Percentiles rank a stretch among this genome's conserved stretches.
These are phyloP conservation scores for Eupristina koningsbergeri DNA, from an alignment of 1,140 invertebrate species.

Conservation along the genomic window DNA sequence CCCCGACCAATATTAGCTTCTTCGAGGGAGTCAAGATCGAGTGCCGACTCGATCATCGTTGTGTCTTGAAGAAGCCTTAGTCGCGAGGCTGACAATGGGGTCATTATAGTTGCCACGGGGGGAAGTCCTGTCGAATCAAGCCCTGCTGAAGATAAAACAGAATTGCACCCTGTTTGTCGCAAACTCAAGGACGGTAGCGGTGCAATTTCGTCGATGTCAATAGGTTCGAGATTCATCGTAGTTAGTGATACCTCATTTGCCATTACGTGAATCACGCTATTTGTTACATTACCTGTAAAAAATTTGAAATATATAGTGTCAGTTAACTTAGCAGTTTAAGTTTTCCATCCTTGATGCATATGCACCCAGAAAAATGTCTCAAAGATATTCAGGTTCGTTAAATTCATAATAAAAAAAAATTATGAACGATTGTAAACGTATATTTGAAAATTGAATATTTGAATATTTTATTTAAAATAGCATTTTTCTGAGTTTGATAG, in stretches of 20 bases:
- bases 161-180: constrained; percentile 45
- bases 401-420: too few relatives aligned
- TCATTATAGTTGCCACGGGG: constrained; percentile 59
- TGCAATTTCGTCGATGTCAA: constrained; percentile 70
- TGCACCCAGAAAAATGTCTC: constrained; percentile 17
- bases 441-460: too few relatives aligned
- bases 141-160: not conserved
- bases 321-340: too few relatives aligned
- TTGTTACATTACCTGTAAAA: constrained; percentile 77
- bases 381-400: not conserved
- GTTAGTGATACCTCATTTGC: constrained; percentile 78
- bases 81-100: constrained; percentile 75
- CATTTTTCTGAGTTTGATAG: constrained; percentile 12
- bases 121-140: not conserved
- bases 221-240: constrained; percentile 71
- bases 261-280: constrained; percentile 78
- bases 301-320: constrained; percentile 26
- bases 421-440: too few relatives aligned
- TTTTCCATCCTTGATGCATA: not conserved
- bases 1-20: constrained; percentile 76
- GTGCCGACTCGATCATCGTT: constrained; percentile 89
- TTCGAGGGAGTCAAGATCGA: constrained; percentile 87
- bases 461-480: not conserved
- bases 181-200: constrained; percentile 63
- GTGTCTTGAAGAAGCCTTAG: constrained; percentile 84